Percentiles rank a stretch among this genome's conserved stretches.
Evolutionary conservation across 2,888 invertebrate genomes (phyloP).

Genomic region (Sesamia inferens): DNA sequence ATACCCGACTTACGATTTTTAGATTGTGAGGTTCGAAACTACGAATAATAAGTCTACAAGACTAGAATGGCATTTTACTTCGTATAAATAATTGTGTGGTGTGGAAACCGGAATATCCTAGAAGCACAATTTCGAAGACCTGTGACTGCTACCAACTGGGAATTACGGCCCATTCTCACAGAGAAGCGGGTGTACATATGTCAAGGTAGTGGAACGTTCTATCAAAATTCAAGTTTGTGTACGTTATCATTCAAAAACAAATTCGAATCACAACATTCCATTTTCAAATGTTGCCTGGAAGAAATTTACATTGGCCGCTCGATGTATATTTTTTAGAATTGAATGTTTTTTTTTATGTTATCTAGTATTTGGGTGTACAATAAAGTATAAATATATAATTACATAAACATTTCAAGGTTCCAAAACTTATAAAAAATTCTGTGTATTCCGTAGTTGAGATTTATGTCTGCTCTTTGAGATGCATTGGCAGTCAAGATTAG

Average conservation of each 20-base stretch:
- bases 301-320: too few species aligned
- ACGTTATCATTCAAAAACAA: neutral
- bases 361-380: too few species aligned
- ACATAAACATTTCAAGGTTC: too few species aligned
- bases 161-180: neutral
- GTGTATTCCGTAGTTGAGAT: conserved; percentile 22
- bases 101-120: neutral
- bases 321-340: too few species aligned
- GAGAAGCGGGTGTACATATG: neutral
- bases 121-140: neutral
- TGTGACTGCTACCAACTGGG: neutral
- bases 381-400: too few species aligned
- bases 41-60: too few species aligned
- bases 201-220: neutral
- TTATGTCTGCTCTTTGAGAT: conserved; percentile 25
- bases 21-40: neutral
- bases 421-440: too few species aligned
- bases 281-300: too few species aligned
- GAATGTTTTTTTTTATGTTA: too few species aligned
- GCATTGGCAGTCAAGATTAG: conserved; percentile 21
- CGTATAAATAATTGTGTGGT: neutral
- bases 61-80: neutral
- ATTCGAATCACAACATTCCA: neutral
- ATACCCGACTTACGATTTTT: too few species aligned
- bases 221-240: neutral